phyloP scores from a whole-genome alignment of 2,797 vertebrate species.

The Lagodon rhomboides region DNA sequence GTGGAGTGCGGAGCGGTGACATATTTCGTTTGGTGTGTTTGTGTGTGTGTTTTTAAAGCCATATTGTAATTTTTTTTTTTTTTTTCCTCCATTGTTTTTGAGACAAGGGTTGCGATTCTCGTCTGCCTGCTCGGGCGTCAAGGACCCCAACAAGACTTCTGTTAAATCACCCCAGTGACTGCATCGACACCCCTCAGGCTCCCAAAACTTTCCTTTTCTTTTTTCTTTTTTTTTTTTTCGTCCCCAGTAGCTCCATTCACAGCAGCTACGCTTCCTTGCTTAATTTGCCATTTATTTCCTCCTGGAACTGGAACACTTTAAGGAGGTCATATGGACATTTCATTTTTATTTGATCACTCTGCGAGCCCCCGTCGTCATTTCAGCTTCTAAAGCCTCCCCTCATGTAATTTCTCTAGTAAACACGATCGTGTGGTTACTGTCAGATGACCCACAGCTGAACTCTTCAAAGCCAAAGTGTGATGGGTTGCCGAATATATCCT shows the following conservation, averaged over 20 bases:
- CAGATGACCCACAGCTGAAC: conserved; percentile 72
- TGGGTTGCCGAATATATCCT: conserved; percentile 44
- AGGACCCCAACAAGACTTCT: conserved; percentile 44
- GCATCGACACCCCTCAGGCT: conserved; percentile 57
- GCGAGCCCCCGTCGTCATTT: conserved; percentile 29
- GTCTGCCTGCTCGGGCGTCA: conserved; percentile 57
- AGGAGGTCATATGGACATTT: conserved; percentile 44
- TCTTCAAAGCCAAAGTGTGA: conserved; percentile 67
- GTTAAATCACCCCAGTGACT: conserved; percentile 63
- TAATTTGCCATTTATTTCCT: conserved; percentile 41
- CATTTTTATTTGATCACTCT: conserved; percentile 35
- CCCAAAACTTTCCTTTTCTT: not conserved
- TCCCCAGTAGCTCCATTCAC: conserved; percentile 21
- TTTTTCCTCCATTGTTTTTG: conserved; percentile 44
- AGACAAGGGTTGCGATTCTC: conserved; percentile 69
- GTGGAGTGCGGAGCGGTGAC: conserved; percentile 28
- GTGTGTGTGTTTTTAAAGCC: conserved; percentile 68
- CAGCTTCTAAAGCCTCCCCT: conserved; percentile 36
- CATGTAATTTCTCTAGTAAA: conserved; percentile 51
- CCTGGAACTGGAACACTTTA: conserved; percentile 55
- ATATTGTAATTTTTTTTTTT: conserved; percentile 66
- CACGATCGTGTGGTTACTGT: conserved; percentile 39
- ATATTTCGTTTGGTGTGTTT: conserved; percentile 56
- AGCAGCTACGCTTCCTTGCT: conserved; percentile 25
- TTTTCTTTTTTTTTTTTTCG: not conserved